Base-by-base conservation (phyloP, 2,888 invertebrate genomes). In the Eupelmus urozonus region DNA sequence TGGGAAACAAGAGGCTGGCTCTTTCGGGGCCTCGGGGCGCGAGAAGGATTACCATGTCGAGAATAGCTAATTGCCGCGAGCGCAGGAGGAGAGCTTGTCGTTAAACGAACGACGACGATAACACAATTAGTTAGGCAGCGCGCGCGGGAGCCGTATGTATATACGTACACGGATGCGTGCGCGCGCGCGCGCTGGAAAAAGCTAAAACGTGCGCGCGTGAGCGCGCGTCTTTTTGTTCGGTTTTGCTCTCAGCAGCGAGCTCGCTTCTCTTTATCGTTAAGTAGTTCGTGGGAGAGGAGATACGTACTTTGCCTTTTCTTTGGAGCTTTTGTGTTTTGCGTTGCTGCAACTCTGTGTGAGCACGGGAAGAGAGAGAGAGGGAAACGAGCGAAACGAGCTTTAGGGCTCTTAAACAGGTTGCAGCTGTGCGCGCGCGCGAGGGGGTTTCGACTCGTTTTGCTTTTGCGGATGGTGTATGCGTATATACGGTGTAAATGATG, bases 41-140 rank as follows among this genome's bases (percentile, higher is more conserved):
- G 25, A 53, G 57, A 75, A 76, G 76, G 62, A 72, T 72, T 71
- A 66, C 69, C 60, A 67, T 67, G 67, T 45, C 55, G 72, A 71
- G 79, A 76, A 72, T 75, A 72, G n/a, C 66, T 72, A 76, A 76
- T 78, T 78, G 73, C 79, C 49, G 16, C 5, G 34, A 16, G 23
- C 11, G 62, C 49, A 23, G 20, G 29, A 16, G 49, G 13, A 20
- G 11, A 27, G 55, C 23, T 51, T 20, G 62, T 53, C 60, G 66
- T 67, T 45, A 42, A 55, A 53, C 55, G 62, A 66, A 45, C 72
- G 66, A 23, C 18, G 57, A 75, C 70, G 75, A 71, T 75, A 79
- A 71, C 70, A 71, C 71, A 79, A 70, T 79, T 79, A 79, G 63
- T 63, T 55, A 55, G 29, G 29, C 40, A n/a, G 29, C 23, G 25